Conservation (phyloP, 2,797 vertebrate genomes). For the Channa striata region DNA sequence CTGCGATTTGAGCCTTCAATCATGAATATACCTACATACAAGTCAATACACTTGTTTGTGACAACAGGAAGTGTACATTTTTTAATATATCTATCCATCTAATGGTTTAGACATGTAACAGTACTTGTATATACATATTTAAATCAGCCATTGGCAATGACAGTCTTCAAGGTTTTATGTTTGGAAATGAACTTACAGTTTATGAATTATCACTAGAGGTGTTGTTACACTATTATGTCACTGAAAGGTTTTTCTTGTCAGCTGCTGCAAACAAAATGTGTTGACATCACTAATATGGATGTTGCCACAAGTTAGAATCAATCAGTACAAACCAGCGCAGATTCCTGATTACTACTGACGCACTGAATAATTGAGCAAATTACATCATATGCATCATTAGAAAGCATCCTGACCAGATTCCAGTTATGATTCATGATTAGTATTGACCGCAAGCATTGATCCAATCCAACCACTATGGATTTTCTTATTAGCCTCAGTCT, state of each 20-base stretch:
- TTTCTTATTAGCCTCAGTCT: neutral
- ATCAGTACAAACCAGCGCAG: neutral
- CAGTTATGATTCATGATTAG: slow-evolving; percentile 3
- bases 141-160: no score
- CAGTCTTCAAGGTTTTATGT: no score
- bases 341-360: slow-evolving; percentile 16
- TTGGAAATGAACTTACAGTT: no score
- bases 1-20: no score
- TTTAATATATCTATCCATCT: no score
- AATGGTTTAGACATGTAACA: no score
- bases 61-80: no score
- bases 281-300: neutral
- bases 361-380: slow-evolving; percentile 3
- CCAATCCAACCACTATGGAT: neutral
- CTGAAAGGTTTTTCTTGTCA: neutral
- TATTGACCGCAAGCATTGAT: slow-evolving; percentile 9
- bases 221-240: no score
- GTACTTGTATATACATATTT: no score
- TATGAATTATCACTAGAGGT: no score
- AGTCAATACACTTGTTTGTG: no score
- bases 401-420: neutral
- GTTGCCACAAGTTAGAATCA: neutral
- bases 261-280: neutral
- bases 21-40: no score
- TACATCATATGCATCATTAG: slow-evolving; percentile 5